A percentile compares a stretch with the other conserved stretches of the same genome.
Conservation (phyloP, 1,140 invertebrate species). For the Andricus grossulariae region DNA sequence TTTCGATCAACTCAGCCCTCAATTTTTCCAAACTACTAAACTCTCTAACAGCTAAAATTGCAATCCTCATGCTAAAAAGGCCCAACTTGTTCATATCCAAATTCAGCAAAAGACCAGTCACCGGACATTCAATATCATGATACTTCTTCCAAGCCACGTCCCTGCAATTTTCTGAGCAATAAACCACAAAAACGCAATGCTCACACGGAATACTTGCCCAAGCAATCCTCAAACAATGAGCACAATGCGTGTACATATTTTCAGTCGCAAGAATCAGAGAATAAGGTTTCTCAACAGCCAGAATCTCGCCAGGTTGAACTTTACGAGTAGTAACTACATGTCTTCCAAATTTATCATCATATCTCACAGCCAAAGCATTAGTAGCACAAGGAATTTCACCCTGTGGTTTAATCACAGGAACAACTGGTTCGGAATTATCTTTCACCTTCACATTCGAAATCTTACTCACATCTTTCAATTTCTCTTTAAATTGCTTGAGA, state of each 20-base stretch:
- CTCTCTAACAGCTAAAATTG: conserved; percentile 77
- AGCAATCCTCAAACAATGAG: conserved; percentile 82
- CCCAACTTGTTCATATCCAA: conserved; percentile 80
- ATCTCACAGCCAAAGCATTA: conserved; percentile 68
- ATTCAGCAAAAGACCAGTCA: conserved; percentile 78
- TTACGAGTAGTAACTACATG: conserved; percentile 79
- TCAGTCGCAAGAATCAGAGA: conserved; percentile 79
- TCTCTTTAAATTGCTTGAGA: neutral
- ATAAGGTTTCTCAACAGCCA: conserved; percentile 87
- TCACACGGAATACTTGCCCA: conserved; percentile 80
- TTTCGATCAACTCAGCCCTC: conserved; percentile 67
- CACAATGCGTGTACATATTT: conserved; percentile 81
- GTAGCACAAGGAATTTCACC: conserved; percentile 78
- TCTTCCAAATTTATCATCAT: conserved; percentile 77
- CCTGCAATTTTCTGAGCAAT: conserved; percentile 84
- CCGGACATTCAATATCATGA: conserved; percentile 85
- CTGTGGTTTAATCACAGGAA: conserved; percentile 46
- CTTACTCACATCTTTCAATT: neutral
- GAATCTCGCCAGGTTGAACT: conserved; percentile 83
- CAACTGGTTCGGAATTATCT: neutral
- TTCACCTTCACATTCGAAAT: conserved; percentile 36
- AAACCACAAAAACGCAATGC: conserved; percentile 80
- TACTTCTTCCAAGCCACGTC: conserved; percentile 79
- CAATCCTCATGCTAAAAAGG: conserved; percentile 80
- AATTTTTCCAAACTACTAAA: conserved; percentile 73